Evolutionary conservation across 2,113 vertebrate species (phyloP).

Genomic region (Proteles cristata): DNA sequence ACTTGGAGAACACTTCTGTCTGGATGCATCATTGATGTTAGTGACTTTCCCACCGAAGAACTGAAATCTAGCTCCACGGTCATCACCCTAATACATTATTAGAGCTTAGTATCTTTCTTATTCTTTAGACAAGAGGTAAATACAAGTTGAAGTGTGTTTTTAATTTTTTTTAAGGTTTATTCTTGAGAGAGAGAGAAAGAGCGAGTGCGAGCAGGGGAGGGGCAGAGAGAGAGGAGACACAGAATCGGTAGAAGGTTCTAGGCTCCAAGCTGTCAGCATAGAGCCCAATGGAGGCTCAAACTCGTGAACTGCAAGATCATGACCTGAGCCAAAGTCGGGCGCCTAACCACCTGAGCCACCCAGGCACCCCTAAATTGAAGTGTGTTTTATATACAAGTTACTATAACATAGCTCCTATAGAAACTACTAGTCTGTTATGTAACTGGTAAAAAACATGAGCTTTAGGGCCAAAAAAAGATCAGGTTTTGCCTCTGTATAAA

Average conservation of each 20-base stretch:
- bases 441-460: neutral
- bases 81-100: too few relatives aligned
- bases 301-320: too few relatives aligned
- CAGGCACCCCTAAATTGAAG: neutral
- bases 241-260: too few relatives aligned
- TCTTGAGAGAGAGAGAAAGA: too few relatives aligned
- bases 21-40: rapidly evolving
- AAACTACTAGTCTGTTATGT: neutral
- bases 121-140: neutral
- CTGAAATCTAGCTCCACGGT: neutral
- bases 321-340: too few relatives aligned
- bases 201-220: too few relatives aligned
- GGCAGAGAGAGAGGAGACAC: too few relatives aligned
- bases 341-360: too few relatives aligned
- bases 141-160: neutral
- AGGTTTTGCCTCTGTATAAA: neutral
- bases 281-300: too few relatives aligned
- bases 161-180: too few relatives aligned
- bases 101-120: neutral
- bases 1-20: rapidly evolving
- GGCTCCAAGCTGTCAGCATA: too few relatives aligned
- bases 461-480: neutral
- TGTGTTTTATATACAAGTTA: neutral
- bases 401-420: neutral
- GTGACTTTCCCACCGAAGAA: neutral